These are phyloP conservation scores for Ophthalmolycus amberensis DNA, from an alignment of 2,113 vertebrate genomes.

Conservation along the genomic window DNA sequence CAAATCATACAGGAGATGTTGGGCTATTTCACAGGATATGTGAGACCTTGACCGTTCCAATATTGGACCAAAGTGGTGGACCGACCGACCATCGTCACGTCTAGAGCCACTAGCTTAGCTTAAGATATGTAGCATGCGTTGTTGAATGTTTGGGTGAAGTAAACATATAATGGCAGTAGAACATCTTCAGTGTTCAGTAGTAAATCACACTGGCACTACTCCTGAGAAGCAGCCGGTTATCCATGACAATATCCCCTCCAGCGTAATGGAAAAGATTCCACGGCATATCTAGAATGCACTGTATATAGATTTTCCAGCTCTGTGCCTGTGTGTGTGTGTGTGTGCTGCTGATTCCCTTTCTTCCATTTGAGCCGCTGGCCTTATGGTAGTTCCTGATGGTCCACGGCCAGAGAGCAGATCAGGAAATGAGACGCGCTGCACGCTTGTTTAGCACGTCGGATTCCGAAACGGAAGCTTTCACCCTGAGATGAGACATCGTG, in stretches of 20 bases:
- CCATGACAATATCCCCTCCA: slow-evolving; percentile 52
- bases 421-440: slow-evolving; percentile 23
- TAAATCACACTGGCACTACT: background rate
- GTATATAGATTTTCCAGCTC: slow-evolving; percentile 64
- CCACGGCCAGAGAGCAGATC: slow-evolving; percentile 49
- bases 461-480: slow-evolving; percentile 28
- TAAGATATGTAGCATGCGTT: background rate
- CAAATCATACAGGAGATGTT: background rate
- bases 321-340: slow-evolving; percentile 27
- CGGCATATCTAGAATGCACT: slow-evolving; percentile 27
- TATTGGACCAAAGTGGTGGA: background rate
- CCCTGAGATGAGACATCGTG: slow-evolving; percentile 32
- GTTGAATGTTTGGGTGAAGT: background rate
- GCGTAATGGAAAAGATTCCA: slow-evolving; percentile 45
- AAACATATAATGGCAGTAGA: background rate
- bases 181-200: background rate
- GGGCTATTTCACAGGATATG: background rate
- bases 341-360: slow-evolving; percentile 32
- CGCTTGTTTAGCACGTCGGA: slow-evolving; percentile 42
- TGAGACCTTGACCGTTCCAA: background rate
- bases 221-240: slow-evolving; percentile 38
- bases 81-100: background rate
- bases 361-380: slow-evolving; percentile 37
- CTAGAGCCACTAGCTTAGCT: background rate
- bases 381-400: slow-evolving; percentile 42